A percentile compares a stretch with the other conserved stretches of the same genome.
phyloP scores from a whole-genome alignment of 2,797 vertebrate species.

The Anniella stebbinsi region DNA sequence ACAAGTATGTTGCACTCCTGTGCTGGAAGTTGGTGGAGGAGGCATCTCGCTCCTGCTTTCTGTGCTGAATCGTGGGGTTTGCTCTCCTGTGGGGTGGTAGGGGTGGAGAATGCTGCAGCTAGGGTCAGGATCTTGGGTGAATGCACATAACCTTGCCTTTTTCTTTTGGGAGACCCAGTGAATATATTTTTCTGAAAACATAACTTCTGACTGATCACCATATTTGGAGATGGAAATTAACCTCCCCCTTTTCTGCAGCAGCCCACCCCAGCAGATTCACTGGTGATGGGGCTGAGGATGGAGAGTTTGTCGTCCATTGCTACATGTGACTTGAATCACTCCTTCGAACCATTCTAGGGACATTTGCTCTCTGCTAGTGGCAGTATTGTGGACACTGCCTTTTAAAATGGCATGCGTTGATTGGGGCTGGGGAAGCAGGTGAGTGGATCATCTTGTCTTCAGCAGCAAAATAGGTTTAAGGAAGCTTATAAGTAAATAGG shows the following conservation, averaged over 20 bases:
- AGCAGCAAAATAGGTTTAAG: no score
- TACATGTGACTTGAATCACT: neutral
- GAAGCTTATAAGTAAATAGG: no score
- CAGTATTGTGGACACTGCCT: neutral
- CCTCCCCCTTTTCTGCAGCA: neutral
- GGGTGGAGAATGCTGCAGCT: neutral
- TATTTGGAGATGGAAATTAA: neutral
- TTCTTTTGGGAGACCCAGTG: neutral
- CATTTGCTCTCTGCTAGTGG: neutral
- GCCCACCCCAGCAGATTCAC: neutral
- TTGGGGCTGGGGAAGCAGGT: neutral
- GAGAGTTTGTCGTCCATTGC: neutral
- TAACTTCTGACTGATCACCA: neutral
- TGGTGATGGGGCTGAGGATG: neutral
- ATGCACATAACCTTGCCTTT: neutral
- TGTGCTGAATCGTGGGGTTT: neutral
- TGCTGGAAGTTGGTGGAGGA: neutral
- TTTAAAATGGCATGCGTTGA: neutral
- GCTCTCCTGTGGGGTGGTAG: neutral
- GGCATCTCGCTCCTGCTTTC: neutral
- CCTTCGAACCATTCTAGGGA: neutral
- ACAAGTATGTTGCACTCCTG: neutral
- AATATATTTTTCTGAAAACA: neutral
- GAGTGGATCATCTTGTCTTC: neutral
- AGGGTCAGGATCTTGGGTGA: neutral